A percentile compares a stretch with the other conserved stretches of the same genome.
Conservation (phyloP, 2,888 invertebrate species). For the Neria commutata region DNA sequence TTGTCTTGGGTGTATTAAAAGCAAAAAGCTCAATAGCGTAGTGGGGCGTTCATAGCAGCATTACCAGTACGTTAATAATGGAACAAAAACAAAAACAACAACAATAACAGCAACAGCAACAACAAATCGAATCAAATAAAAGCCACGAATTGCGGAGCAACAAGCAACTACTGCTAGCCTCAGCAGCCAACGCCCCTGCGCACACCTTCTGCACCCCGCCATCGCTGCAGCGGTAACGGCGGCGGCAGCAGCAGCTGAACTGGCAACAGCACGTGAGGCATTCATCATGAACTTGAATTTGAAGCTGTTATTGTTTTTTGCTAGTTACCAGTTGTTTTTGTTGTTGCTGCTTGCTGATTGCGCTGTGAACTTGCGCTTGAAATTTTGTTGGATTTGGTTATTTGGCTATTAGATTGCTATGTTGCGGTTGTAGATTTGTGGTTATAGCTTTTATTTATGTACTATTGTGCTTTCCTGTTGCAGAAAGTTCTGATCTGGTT, state of each 20-base stretch:
- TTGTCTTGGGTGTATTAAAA: too few species aligned
- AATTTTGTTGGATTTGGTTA: conserved; percentile 28
- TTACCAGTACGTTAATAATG: not conserved
- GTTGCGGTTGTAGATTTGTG: conserved; percentile 23
- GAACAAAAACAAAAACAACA: conserved; percentile 10
- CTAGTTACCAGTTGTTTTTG: not conserved
- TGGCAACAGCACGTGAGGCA: conserved; percentile 36
- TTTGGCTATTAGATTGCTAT: conserved; percentile 18
- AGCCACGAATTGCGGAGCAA: not conserved
- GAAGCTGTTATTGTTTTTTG: conserved; percentile 39
- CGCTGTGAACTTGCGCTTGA: conserved; percentile 17
- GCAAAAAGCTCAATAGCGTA: not conserved
- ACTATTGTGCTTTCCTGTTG: conserved; percentile 37
- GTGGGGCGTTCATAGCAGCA: not conserved
- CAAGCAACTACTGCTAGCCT: not conserved
- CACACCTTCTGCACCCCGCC: not conserved
- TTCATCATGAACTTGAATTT: conserved; percentile 50
- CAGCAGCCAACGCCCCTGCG: not conserved
- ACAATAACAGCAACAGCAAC: conserved; percentile 39
- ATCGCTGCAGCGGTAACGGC: not conserved
- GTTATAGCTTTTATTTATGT: conserved; percentile 29
- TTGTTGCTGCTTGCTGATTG: conserved; percentile 15
- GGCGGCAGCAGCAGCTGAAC: conserved; percentile 1
- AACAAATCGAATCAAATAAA: too few species aligned
- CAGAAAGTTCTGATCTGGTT: conserved; percentile 26